Evolutionary conservation across 2,113 vertebrate genomes (phyloP).

Genomic region (Malurus melanocephalus): DNA sequence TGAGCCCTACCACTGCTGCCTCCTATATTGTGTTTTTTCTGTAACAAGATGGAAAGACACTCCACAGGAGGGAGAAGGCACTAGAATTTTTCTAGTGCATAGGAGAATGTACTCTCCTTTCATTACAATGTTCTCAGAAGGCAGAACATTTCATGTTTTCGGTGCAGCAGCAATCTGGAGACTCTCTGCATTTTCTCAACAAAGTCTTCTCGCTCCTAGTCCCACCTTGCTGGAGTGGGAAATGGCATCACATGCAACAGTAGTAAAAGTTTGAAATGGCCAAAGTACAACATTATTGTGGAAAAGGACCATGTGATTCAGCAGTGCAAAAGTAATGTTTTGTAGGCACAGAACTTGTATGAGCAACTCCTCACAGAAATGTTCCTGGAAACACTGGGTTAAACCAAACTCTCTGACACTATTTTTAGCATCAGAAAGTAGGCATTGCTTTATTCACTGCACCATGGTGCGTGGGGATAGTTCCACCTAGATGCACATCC

Average conservation of each 20-base stretch:
- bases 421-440: background rate
- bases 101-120: background rate
- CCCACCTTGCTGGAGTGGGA: background rate
- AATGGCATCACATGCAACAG: background rate
- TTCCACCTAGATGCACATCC: background rate
- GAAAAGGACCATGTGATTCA: background rate
- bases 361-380: background rate
- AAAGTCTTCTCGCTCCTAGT: background rate
- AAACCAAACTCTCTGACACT: background rate
- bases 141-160: background rate
- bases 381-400: background rate
- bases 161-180: background rate
- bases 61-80: background rate
- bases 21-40: background rate
- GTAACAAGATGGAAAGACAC: background rate
- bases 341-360: background rate
- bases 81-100: background rate
- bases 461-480: background rate
- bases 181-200: background rate
- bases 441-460: background rate
- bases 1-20: background rate
- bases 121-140: background rate
- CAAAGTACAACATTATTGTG: background rate
- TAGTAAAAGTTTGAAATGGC: background rate
- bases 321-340: background rate